Conservation (phyloP, 2,113 vertebrate genomes). For the Hemiscyllium ocellatum region DNA sequence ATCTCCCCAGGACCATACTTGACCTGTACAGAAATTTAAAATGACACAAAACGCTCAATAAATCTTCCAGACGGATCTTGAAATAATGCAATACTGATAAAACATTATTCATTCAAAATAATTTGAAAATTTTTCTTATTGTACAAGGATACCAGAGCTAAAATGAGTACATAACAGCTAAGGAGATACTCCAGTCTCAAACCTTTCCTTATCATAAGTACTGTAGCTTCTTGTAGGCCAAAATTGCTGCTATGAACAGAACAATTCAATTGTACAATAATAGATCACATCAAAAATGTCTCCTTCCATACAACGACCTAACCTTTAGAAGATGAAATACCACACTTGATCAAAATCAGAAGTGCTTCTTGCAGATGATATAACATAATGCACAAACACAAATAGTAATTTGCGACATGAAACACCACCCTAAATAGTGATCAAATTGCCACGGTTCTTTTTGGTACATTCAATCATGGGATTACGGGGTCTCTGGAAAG, state of each 20-base stretch:
- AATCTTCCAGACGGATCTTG: neutral
- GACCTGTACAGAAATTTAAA: constrained; percentile 61
- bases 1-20: constrained; percentile 98
- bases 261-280: neutral
- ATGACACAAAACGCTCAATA: neutral
- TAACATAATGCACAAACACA: neutral
- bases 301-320: neutral
- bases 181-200: neutral
- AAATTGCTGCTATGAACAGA: neutral
- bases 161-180: neutral
- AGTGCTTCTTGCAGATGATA: neutral
- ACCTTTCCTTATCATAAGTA: neutral
- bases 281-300: neutral
- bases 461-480: too few relatives aligned
- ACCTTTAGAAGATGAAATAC: neutral
- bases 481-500: too few relatives aligned
- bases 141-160: neutral
- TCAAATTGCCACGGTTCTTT: neutral
- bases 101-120: neutral
- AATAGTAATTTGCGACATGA: neutral
- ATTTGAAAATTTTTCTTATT: neutral
- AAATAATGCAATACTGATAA: too few relatives aligned
- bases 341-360: neutral
- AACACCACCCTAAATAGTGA: neutral
- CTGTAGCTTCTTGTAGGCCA: neutral